Conservation (phyloP, 2,113 vertebrate genomes). For the Xiphias gladius region DNA sequence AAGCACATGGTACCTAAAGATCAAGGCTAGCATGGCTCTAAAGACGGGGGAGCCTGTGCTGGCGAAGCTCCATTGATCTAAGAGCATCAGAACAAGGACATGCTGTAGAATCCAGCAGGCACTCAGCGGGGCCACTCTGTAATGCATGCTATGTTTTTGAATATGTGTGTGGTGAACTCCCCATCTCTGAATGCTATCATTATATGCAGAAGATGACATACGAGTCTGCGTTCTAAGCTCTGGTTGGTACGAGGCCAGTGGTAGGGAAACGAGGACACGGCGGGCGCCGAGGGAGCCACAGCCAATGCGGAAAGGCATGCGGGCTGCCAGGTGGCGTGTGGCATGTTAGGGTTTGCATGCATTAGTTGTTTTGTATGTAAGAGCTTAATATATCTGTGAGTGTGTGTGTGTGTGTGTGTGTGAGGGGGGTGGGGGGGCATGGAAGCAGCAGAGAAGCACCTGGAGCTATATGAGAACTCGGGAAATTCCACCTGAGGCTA, state of each 20-base stretch:
- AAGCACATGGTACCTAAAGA: background rate
- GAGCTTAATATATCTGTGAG: slow-evolving; percentile 52
- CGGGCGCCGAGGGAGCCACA: background rate
- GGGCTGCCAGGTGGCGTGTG: slow-evolving; percentile 53
- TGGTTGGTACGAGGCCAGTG: slow-evolving; percentile 25
- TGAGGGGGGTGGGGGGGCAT: slow-evolving; percentile 17
- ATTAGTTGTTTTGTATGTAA: slow-evolving; percentile 46
- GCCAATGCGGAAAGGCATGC: slow-evolving; percentile 44
- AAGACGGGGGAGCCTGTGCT: slow-evolving; percentile 17
- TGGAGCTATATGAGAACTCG: slow-evolving; percentile 48
- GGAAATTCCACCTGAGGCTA: slow-evolving; percentile 61
- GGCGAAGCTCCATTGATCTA: slow-evolving; percentile 61
- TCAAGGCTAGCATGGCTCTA: slow-evolving; percentile 4
- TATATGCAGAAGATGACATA: slow-evolving; percentile 24
- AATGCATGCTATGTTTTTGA: slow-evolving; percentile 40
- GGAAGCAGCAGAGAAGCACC: slow-evolving; percentile 46
- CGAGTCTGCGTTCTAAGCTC: slow-evolving; percentile 36
- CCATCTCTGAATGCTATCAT: background rate
- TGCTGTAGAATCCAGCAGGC: slow-evolving; percentile 61
- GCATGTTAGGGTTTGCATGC: slow-evolving; percentile 38
- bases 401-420: slow-evolving; percentile 36
- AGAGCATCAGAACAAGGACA: slow-evolving; percentile 58
- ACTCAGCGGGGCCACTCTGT: slow-evolving; percentile 36
- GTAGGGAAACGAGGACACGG: slow-evolving; percentile 47
- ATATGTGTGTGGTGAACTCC: background rate